Percentiles rank a stretch among this genome's conserved stretches.
Evolutionary conservation across 2,113 vertebrate genomes (phyloP).

Genomic region (Strigops habroptila): DNA sequence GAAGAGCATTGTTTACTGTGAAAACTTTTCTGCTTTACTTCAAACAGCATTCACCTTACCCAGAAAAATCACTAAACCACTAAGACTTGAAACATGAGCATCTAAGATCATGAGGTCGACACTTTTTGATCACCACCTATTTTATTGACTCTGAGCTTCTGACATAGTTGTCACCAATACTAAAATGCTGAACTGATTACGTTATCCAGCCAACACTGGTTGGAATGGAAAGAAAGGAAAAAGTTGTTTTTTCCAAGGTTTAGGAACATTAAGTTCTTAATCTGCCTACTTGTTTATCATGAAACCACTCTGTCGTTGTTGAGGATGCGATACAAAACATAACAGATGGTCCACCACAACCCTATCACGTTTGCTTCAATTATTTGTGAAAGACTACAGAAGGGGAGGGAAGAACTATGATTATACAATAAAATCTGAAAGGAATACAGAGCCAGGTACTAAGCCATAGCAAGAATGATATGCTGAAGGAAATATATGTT

Average conservation of each 20-base stretch:
- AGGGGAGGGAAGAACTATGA: neutral
- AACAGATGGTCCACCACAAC: conserved; percentile 34
- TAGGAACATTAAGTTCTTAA: conserved; percentile 42
- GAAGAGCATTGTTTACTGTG: neutral
- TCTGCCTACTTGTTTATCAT: conserved; percentile 38
- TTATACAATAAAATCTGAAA: conserved; percentile 2
- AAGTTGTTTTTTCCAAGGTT: neutral
- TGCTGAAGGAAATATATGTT: neutral
- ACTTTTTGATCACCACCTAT: neutral
- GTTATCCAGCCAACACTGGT: neutral
- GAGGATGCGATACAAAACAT: neutral
- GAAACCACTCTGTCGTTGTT: conserved; percentile 6
- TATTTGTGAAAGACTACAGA: conserved; percentile 21
- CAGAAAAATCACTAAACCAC: neutral
- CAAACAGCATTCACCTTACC: neutral
- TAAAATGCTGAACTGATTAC: neutral
- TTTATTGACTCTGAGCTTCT: conserved; percentile 1
- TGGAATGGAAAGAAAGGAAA: neutral
- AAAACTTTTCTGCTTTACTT: neutral
- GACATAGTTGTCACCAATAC: neutral
- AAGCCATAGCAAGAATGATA: neutral
- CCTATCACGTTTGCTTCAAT: conserved; percentile 18
- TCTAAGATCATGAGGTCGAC: neutral
- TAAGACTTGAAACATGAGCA: neutral
- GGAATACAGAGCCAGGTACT: neutral